Evolutionary conservation across 2,113 vertebrate species (phyloP), one percentile per base, ranked within the genome.

Genomic region (Anser cygnoides): DNA sequence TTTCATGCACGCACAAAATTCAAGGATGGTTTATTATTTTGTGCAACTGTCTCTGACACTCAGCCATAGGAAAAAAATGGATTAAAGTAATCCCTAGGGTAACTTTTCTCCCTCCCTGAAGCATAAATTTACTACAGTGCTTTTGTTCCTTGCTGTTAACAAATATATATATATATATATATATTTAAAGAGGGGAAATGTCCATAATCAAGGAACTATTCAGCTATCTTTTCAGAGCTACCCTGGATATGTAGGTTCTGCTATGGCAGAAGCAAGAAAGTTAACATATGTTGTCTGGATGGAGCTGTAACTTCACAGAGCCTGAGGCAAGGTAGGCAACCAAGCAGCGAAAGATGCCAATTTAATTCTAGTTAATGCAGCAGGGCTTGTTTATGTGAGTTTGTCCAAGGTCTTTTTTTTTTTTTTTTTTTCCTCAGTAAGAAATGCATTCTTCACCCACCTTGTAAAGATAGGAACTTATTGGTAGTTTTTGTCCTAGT

Each of bases 331-430:
- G 19, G 13, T 17, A 63, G 31, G 35, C 17, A 87, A 35, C 5
- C 11, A 52, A 37, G 70, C 14, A 52, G 11, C 29, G 15, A 75
- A 43, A 78, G 10, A 3, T 3, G 78, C 22, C 5, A 43, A 11
- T 78, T 75, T 72, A 75, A 10, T 37, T 87, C 74, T 63, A 65
- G 12, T 49, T 87, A 87, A 65, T 50, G 8, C 29, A 75, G 1
- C 14, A 63, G 1, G 3, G 3, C 2, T 22, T 79, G 75, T 87
- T 84, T 6, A 26, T 0, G 0, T 6, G 1, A 68, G 7, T 86
- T 94, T 92, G 72, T 57, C 25, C 19, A 63, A 70, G 14, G 6
- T 77, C 39, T 86, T 70, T 1, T 7, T 70, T 83, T 57, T 83
- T 57, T 39, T 39, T 63, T 31, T n/a, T n/a, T n/a, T n/a, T n/a